Base-by-base conservation (phyloP, 2,797 vertebrate species). In the Diceros bicornis region DNA sequence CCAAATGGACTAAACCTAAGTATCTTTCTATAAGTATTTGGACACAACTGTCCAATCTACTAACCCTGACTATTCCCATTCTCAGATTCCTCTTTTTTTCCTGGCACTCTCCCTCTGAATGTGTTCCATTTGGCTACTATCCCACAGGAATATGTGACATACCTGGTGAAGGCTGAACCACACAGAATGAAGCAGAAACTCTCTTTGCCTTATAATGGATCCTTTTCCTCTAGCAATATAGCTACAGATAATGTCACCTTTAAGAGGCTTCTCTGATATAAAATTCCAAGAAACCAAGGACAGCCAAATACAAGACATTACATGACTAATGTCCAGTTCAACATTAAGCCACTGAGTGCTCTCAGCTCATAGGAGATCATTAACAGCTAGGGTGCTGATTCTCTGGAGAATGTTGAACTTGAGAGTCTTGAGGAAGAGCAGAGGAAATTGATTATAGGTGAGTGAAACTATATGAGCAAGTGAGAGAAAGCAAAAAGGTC, bases 281-380 rank as follows among this genome's bases (percentile, higher is more conserved):
- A 50, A 88, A 92, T 96, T 95, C 85, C 59, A 81, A 93, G 93
- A 81, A 89, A 77, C 37, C 23, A 91, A 82, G 90, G 66, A 41
- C 1, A 18, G 17, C 6, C 66, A 88, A 89, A 74, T 4, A 52
- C 14, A 62, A 74, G 25, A 21, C 6, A 37, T 68, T 52, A n/a
- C 7, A 27, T 14, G 69, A 96, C 27, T 27, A 77, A 78, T 2
- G 23, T 71, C n/a, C 69, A 75, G n/a, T 16, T 41, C 2, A 61
- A 50, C 62, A 93, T 64, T 55, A 79, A 79, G 72, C 17, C 13
- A 37, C 21, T 34, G 75, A 41, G 59, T 34, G 16, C 37, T 44
- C 82, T 88, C 55, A 44, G 59, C 34, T 94, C 64, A 4, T 7
- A 72, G 8, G 68, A 59, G 34, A 16, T 93, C 23, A 8, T 87